Percentiles rank a stretch among this genome's conserved stretches.
phyloP scores from a whole-genome alignment of 2,113 vertebrate genomes.

The Seriola quinqueradiata region DNA sequence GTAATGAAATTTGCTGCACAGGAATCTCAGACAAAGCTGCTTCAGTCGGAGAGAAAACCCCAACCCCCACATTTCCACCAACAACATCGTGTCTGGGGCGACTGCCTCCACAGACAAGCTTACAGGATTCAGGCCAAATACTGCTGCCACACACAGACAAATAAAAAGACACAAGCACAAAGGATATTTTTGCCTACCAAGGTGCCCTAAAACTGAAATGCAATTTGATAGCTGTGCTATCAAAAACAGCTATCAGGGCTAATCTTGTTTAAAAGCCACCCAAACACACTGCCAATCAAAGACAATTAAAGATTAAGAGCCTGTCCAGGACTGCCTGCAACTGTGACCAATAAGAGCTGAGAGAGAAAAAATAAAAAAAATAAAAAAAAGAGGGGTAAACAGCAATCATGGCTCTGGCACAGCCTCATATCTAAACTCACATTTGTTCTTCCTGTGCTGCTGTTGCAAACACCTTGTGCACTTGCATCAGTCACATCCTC shows the following conservation, averaged over 20 bases:
- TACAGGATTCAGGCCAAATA: conserved; percentile 59
- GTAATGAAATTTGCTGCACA: conserved; percentile 81
- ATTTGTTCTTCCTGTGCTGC: conserved; percentile 10
- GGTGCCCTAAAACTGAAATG: conserved; percentile 6
- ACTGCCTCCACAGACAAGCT: conserved; percentile 45
- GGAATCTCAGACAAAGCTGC: conserved; percentile 85
- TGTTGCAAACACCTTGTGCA: conserved; percentile 27
- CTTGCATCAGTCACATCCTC: conserved; percentile 49
- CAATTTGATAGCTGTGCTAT: background rate
- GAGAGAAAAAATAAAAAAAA: no score
- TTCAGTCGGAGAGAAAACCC: conserved; percentile 68
- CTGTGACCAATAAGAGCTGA: conserved; percentile 14
- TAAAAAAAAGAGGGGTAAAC: background rate
- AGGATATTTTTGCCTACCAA: conserved; percentile 16
- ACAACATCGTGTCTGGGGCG: conserved; percentile 40
- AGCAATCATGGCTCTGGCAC: background rate
- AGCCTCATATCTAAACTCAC: conserved; percentile 12
- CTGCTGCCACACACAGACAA: conserved; percentile 3
- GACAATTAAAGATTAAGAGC: conserved; percentile 6
- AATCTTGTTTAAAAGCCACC: conserved; percentile 22
- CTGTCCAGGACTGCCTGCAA: background rate
- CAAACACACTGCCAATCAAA: background rate
- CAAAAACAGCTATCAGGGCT: background rate
- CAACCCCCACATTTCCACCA: conserved; percentile 66
- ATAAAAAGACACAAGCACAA: background rate